phyloP scores from a whole-genome alignment of 2,888 invertebrate species.

The Chrysopilus asiliformis region DNA sequence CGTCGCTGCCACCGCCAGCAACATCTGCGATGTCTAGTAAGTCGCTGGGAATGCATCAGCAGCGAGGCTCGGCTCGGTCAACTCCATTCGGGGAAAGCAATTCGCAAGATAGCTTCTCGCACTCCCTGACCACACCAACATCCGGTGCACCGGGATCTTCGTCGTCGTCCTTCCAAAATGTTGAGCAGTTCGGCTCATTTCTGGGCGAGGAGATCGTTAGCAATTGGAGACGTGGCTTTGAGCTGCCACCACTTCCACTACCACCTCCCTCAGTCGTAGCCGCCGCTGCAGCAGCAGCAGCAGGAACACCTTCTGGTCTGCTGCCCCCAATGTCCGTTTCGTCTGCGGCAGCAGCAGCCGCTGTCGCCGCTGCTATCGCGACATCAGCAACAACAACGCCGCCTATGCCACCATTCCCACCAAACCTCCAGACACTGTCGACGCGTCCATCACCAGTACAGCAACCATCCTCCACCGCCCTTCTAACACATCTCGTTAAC shows the following conservation, averaged over 20 bases:
- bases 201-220: slow-evolving; percentile 74
- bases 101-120: not conserved
- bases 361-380: no score
- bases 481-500: slow-evolving; percentile 31
- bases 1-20: slow-evolving; percentile 15
- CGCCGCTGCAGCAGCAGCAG: slow-evolving; percentile 7
- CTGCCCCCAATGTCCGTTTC: slow-evolving; percentile 9
- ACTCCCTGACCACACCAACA: slow-evolving; percentile 18
- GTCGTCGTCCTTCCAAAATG: slow-evolving; percentile 43
- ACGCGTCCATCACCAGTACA: slow-evolving; percentile 16
- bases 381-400: slow-evolving; percentile 23
- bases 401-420: slow-evolving; percentile 20
- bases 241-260: slow-evolving; percentile 37
- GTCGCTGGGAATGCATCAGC: no score
- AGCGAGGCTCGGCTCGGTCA: slow-evolving; percentile 9
- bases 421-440: slow-evolving; percentile 26
- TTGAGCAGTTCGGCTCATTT: slow-evolving; percentile 57
- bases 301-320: slow-evolving; percentile 9
- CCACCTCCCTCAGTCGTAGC: slow-evolving; percentile 18
- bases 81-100: slow-evolving; percentile 8
- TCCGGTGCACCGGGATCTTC: slow-evolving; percentile 22
- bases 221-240: slow-evolving; percentile 60
- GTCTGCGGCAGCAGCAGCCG: slow-evolving; percentile 10
- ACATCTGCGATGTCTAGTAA: slow-evolving; percentile 20
- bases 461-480: slow-evolving; percentile 41